phyloP scores from a whole-genome alignment of 2,888 invertebrate species.

The Hydraecia micacea region DNA sequence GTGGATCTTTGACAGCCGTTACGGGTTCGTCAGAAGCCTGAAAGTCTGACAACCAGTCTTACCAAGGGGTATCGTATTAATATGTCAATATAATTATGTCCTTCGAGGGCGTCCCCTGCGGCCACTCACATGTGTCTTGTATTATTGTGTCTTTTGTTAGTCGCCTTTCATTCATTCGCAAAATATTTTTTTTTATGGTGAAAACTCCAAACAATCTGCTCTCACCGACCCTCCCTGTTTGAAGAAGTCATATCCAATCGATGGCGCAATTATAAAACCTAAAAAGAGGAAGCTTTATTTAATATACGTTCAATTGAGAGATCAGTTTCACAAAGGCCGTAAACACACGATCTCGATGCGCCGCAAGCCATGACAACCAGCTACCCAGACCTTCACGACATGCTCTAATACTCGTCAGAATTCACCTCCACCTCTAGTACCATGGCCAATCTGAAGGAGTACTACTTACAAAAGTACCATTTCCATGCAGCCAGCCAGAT shows the following conservation, averaged over 20 bases:
- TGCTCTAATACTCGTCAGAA: conserved; percentile 44
- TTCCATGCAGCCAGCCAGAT: conserved; percentile 7
- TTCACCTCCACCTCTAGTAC: conserved; percentile 32
- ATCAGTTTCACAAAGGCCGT: background rate
- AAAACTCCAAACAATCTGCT: background rate
- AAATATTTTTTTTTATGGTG: background rate
- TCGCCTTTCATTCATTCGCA: background rate
- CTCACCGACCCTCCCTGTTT: background rate
- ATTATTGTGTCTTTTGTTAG: background rate
- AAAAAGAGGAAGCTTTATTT: background rate
- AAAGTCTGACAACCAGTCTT: no score
- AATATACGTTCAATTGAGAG: background rate
- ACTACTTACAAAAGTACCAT: conserved; percentile 25
- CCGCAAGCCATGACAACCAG: conserved; percentile 1
- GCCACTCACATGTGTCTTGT: background rate
- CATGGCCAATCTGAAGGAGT: conserved; percentile 34
- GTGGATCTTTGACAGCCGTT: no score
- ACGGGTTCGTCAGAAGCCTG: no score
- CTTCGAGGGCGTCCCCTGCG: no score
- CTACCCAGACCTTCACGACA: conserved; percentile 28
- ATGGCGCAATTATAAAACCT: background rate
- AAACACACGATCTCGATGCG: conserved; percentile 2
- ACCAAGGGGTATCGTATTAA: no score
- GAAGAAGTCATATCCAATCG: background rate
- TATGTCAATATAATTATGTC: no score